Conservation (phyloP, 2,888 invertebrate species). For the Clunio marinus region DNA sequence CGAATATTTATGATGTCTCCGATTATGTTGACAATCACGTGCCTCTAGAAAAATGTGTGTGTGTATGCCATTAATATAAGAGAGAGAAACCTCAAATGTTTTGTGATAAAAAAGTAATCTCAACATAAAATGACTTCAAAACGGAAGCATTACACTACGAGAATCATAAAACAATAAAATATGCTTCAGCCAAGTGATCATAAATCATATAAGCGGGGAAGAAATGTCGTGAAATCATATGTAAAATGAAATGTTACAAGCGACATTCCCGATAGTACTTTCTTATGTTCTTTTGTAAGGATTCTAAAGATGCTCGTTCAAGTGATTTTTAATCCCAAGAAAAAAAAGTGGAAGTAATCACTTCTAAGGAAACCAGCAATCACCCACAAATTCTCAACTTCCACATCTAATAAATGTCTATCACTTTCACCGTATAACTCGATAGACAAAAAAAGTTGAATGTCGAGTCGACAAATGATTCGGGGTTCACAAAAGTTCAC, state of each 20-base stretch:
- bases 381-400: conserved; percentile 15
- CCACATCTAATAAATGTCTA: conserved; percentile 24
- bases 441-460: background rate
- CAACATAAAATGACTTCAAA: background rate
- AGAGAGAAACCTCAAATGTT: background rate
- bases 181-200: background rate
- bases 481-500: conserved; percentile 25
- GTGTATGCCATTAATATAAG: background rate
- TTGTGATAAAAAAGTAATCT: conserved; percentile 16
- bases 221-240: too few relatives aligned
- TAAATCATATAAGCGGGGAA: too few relatives aligned
- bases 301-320: background rate
- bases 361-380: background rate
- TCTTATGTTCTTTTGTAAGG: conserved; percentile 14
- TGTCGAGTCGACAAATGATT: conserved; percentile 27
- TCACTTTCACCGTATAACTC: background rate
- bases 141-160: conserved; percentile 7
- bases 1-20: conserved; percentile 1
- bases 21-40: conserved; percentile 25
- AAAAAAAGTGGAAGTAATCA: too few relatives aligned
- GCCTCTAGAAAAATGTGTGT: background rate
- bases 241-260: too few relatives aligned
- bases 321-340: conserved; percentile 24
- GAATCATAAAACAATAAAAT: conserved; percentile 23
- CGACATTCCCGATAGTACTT: too few relatives aligned